Conservation (phyloP, 2,113 vertebrate species). For the Origma solitaria region DNA sequence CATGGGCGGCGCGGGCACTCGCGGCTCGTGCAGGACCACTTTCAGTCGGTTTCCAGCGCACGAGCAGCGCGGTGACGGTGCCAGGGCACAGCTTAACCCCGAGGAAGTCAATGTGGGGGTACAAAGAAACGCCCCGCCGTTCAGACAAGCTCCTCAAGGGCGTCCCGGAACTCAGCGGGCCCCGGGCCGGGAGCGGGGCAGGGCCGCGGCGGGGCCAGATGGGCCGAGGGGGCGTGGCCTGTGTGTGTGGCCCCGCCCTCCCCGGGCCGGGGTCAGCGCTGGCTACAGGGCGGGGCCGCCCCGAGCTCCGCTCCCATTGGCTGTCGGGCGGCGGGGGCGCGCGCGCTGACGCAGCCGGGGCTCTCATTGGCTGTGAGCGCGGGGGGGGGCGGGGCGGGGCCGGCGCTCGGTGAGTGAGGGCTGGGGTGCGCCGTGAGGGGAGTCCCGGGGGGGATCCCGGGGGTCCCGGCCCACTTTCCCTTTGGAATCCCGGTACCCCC, state of each 20-base stretch:
- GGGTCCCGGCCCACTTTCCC: not conserved
- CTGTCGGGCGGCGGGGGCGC: not conserved
- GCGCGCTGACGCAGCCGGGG: not conserved
- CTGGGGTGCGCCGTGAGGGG: not conserved
- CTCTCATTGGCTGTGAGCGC: not conserved
- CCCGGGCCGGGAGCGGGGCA: rapidly evolving
- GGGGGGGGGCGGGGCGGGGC: not conserved
- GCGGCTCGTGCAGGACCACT: rapidly evolving
- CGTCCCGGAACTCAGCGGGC: rapidly evolving
- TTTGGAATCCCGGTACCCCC: too few species aligned
- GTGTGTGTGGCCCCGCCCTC: too few species aligned
- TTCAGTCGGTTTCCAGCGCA: not conserved
- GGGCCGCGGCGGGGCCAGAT: not conserved
- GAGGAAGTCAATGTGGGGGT: rapidly evolving
- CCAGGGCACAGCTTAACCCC: not conserved
- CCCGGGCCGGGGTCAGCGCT: not conserved
- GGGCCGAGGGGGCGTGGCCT: too few species aligned
- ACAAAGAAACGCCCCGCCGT: rapidly evolving
- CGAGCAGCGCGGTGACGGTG: not conserved
- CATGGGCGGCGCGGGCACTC: rapidly evolving
- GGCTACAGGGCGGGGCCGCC: too few species aligned
- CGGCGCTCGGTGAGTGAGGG: not conserved
- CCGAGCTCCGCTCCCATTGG: not conserved
- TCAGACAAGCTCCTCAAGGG: too few species aligned
- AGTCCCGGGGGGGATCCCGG: not conserved